phyloP scores from a whole-genome alignment of 2,113 vertebrate species.

The Sinocyclocheilus maitianheensis region DNA sequence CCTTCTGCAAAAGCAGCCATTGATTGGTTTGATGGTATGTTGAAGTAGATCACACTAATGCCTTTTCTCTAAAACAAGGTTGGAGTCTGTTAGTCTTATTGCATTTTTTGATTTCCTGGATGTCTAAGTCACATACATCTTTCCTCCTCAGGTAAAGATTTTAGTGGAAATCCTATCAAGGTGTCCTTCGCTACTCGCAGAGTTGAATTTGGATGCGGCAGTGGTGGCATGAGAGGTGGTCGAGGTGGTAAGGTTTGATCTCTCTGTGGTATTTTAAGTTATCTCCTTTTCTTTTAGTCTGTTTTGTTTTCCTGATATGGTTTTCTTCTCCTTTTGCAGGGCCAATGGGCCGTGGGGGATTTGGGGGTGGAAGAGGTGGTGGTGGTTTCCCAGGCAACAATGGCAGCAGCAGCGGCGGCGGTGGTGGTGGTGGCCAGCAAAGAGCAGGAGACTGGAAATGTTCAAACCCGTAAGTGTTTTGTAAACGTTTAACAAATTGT shows the following conservation, averaged over 20 bases:
- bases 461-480: slow-evolving; percentile 81
- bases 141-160: slow-evolving; percentile 80
- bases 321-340: slow-evolving; percentile 57
- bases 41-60: background rate
- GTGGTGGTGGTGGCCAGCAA: slow-evolving; percentile 80
- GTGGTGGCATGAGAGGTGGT: slow-evolving; percentile 74
- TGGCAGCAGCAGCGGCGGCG: slow-evolving; percentile 65
- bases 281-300: background rate
- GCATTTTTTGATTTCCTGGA: background rate
- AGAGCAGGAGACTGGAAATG: slow-evolving; percentile 90
- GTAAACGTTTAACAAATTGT: too few species aligned
- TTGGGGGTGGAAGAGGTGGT: slow-evolving; percentile 73
- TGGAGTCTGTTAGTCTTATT: background rate
- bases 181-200: slow-evolving; percentile 89
- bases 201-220: slow-evolving; percentile 80
- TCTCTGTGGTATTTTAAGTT: background rate
- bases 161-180: slow-evolving; percentile 86
- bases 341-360: slow-evolving; percentile 84
- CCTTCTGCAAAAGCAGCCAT: slow-evolving; percentile 91
- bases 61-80: background rate
- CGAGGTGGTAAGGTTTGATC: slow-evolving; percentile 74
- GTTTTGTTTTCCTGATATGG: background rate
- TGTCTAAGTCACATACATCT: background rate
- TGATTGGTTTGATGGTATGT: slow-evolving; percentile 89
- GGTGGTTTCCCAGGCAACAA: slow-evolving; percentile 63